phyloP scores from a whole-genome alignment of 2,113 vertebrate species.

The Campylorhamphus procurvoides region DNA sequence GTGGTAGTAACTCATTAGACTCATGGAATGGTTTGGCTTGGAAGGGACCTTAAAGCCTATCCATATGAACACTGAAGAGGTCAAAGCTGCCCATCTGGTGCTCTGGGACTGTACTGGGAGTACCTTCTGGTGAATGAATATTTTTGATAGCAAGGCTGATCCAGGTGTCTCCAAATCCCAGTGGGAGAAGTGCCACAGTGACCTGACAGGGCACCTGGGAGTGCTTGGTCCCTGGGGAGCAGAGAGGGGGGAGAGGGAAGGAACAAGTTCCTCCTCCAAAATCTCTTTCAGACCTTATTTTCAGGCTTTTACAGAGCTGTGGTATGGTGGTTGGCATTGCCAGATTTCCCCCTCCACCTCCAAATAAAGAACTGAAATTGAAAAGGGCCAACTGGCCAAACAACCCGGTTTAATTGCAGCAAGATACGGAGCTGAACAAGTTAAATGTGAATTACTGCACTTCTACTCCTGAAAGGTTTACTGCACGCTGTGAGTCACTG shows the following conservation, averaged over 20 bases:
- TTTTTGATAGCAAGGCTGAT: background rate
- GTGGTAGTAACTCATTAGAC: background rate
- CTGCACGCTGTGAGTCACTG: constrained; percentile 24
- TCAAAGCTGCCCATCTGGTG: background rate
- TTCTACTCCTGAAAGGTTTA: background rate
- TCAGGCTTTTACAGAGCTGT: background rate
- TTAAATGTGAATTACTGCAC: constrained; percentile 25
- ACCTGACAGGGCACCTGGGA: background rate
- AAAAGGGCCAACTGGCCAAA: background rate
- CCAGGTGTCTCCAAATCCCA: background rate
- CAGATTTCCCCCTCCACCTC: background rate
- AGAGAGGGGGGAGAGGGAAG: background rate
- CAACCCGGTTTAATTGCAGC: background rate
- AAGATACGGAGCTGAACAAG: background rate
- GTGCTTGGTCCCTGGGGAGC: fast-evolving
- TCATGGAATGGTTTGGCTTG: background rate
- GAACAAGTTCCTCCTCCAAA: background rate
- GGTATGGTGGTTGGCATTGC: background rate
- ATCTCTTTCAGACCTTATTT: background rate
- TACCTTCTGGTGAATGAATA: background rate
- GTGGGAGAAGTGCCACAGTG: background rate
- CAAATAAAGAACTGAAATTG: background rate
- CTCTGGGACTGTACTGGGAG: background rate
- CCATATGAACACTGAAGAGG: background rate
- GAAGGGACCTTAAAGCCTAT: background rate